Percentiles rank a stretch among this genome's conserved stretches.
phyloP scores from a whole-genome alignment of 2,797 vertebrate genomes.

The Macropus fuliginosus region DNA sequence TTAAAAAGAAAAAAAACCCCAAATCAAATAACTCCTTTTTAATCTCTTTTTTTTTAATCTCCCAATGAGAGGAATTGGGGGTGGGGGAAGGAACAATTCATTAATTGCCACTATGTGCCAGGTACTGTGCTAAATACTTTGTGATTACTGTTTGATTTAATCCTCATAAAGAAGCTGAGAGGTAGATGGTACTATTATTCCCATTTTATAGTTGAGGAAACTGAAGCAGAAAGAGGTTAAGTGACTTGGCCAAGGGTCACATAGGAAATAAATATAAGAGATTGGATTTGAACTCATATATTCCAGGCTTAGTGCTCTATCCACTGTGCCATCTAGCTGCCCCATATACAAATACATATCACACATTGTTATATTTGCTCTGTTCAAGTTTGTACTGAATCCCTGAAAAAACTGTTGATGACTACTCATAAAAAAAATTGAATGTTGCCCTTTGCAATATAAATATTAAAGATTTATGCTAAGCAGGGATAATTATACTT shows the following conservation, averaged over 20 bases:
- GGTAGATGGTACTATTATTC: neutral
- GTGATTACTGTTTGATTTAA: neutral
- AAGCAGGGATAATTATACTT: neutral
- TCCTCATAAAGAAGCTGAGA: neutral
- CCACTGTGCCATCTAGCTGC: neutral
- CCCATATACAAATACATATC: neutral
- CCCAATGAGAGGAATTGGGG: neutral
- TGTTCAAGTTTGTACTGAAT: neutral
- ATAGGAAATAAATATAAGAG: neutral
- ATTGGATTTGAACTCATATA: neutral
- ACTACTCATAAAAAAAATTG: neutral
- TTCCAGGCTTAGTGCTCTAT: neutral
- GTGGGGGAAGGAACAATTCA: neutral
- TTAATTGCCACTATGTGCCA: neutral
- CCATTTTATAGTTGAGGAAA: neutral
- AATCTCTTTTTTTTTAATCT: neutral
- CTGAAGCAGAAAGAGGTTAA: neutral
- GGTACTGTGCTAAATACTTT: neutral
- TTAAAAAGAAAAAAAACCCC: neutral
- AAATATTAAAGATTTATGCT: neutral
- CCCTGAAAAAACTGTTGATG: neutral
- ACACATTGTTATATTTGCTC: neutral
- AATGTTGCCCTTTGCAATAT: neutral
- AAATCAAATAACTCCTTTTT: neutral
- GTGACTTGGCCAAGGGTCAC: neutral